Conservation (phyloP, 1,140 invertebrate species). For the Pseudomyrmex pallidus region DNA sequence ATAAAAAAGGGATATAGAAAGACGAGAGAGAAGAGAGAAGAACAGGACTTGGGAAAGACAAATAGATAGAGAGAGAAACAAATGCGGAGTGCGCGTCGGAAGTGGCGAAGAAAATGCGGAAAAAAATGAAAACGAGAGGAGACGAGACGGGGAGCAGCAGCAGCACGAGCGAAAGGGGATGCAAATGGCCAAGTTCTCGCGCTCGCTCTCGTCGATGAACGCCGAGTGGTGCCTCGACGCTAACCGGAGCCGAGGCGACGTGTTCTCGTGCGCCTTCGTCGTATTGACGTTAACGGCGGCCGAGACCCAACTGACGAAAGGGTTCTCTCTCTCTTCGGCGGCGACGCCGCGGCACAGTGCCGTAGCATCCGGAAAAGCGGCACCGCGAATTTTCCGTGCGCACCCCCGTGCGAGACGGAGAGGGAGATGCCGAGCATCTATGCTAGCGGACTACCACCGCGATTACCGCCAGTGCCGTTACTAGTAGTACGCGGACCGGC, state of each 20-base stretch:
- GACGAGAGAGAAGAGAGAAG: neutral
- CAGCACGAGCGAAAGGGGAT: neutral
- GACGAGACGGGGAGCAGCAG: neutral
- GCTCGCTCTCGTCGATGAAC: conserved; percentile 46
- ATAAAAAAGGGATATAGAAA: neutral
- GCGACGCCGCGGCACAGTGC: conserved; percentile 81
- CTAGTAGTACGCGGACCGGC: conserved; percentile 49
- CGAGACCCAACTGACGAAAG: conserved; percentile 84
- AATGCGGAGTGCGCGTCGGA: neutral
- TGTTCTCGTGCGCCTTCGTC: conserved; percentile 74
- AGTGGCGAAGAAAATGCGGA: conserved; percentile 10
- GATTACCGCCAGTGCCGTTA: conserved; percentile 32
- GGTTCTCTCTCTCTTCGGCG: conserved; percentile 71
- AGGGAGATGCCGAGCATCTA: conserved; percentile 3
- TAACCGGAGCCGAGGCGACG: conserved; percentile 63
- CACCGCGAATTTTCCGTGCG: conserved; percentile 72
- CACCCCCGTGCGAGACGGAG: conserved; percentile 13
- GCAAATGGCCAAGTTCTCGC: conserved; percentile 39
- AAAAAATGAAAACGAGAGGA: neutral
- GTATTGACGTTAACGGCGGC: conserved; percentile 84
- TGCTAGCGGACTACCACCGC: conserved; percentile 49
- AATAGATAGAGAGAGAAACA: neutral
- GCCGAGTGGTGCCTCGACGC: conserved; percentile 67
- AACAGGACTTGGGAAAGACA: neutral
- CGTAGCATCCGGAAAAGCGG: conserved; percentile 83